These are phyloP conservation scores for Poeciliopsis paucimaculata DNA, from an alignment of 2,797 vertebrate genomes.

Conservation along the genomic window DNA sequence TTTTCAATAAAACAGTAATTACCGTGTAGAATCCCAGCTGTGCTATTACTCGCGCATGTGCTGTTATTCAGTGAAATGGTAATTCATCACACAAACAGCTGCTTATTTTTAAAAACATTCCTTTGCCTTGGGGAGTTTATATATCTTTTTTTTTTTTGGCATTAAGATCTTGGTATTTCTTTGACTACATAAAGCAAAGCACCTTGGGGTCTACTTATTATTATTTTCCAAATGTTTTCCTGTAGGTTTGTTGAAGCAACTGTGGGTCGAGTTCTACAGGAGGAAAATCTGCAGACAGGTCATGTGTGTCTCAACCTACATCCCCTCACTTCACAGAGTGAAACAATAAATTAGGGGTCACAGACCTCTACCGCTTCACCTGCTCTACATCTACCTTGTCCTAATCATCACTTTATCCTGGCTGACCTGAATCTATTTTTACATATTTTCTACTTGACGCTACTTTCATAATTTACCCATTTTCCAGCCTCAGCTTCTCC, in stretches of 20 bases:
- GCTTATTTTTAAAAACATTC: conserved; percentile 61
- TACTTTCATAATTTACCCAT: conserved; percentile 44
- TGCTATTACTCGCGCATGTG: conserved; percentile 54
- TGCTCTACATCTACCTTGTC: conserved; percentile 27
- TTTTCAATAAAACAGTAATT: conserved; percentile 77
- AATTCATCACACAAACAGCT: conserved; percentile 70
- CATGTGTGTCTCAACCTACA: conserved; percentile 41
- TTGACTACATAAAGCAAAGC: background rate
- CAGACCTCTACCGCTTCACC: conserved; percentile 35
- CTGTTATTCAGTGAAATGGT: conserved; percentile 57
- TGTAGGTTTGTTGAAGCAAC: conserved; percentile 18
- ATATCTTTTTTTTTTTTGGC: conserved; percentile 33
- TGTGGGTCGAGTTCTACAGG: conserved; percentile 35
- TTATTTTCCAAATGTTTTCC: conserved; percentile 18
- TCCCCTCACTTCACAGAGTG: conserved; percentile 46
- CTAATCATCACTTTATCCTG: conserved; percentile 42
- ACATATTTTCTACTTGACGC: conserved; percentile 25
- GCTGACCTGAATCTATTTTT: conserved; percentile 20
- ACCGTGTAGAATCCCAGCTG: conserved; percentile 64
- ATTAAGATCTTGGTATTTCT: conserved; percentile 23
- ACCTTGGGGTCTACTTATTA: conserved; percentile 8
- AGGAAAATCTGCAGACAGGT: conserved; percentile 42
- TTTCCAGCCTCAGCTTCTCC: conserved; percentile 22
- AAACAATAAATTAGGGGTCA: conserved; percentile 63
- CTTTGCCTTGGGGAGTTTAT: conserved; percentile 31